Base-by-base conservation (phyloP, 2,797 vertebrate genomes). In the Poecilia gillii region DNA sequence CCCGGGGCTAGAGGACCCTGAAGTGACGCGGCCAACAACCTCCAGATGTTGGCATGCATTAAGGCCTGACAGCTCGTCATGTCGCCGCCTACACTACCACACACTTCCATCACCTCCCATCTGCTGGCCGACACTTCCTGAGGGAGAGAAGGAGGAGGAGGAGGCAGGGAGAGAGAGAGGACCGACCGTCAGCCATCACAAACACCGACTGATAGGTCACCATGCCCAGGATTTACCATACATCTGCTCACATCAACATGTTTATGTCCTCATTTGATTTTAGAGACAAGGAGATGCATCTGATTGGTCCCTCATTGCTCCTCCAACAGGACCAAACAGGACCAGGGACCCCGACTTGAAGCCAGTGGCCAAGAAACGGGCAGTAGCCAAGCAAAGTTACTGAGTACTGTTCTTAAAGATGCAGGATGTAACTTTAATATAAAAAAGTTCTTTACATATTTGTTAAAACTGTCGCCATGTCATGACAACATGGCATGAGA, bases 31-130 rank as follows among this genome's bases (percentile, higher is more conserved):
- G 74, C 80, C 91, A 93, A 91, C 91, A 89, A 89, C 88, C 89
- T 95, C 95, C 95, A 96, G 95, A 96, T 96, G 96, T 95, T 95
- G 16, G 78, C 25, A 89, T 95, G 90, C 95, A 96, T 96, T 95
- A 96, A 89, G 83, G 90, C 62, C 88, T 91, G 94, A 94, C 93
- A 90, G 92, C 80, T 74, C 94, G 94, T 95, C 94, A 92, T 96
- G 93, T 95, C 84, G 43, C 85, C 86, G 89, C 93, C 93, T 89
- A 82, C 88, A 46, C 93, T 91, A 94, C 91, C 92, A 91, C 94
- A 84, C 81, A 94, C 89, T 92, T 87, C 93, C 90, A 92, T 95
- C 93, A 91, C 81, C 85, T 87, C 87, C 94, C 95, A 95, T 95
- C 95, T 96, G 94, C 91, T 93, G 82, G 90, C 49, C 78, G 25